phyloP scores from a whole-genome alignment of 2,888 invertebrate genomes.

The Rambutsinella grinnellia region DNA sequence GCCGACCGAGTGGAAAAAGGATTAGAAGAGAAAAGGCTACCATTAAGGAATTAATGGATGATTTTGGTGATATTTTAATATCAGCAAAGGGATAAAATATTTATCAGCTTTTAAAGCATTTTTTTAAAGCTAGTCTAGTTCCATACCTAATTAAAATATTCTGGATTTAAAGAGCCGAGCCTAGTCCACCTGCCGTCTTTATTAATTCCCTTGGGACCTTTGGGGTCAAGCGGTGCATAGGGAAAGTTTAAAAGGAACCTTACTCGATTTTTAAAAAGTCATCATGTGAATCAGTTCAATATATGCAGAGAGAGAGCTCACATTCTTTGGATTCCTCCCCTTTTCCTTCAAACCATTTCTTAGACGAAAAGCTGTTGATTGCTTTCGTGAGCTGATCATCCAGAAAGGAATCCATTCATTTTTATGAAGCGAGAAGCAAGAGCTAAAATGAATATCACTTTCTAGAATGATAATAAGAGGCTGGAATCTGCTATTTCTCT shows the following conservation, averaged over 20 bases:
- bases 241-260: not conserved
- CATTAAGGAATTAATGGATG: not conserved
- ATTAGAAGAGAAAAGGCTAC: not conserved
- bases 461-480: conserved; percentile 46
- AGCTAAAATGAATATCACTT: conserved; percentile 39
- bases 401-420: not conserved
- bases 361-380: not conserved
- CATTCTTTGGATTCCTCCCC: conserved; percentile 39
- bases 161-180: not conserved
- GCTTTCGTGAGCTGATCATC: not conserved
- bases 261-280: not conserved
- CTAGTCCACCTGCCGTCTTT: not conserved
- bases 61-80: not conserved
- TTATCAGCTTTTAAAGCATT: too few relatives aligned
- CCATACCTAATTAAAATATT: not conserved
- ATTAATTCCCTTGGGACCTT: not conserved
- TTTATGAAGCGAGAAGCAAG: not conserved
- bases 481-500: conserved; percentile 34
- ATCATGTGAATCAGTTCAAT: not conserved
- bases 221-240: conserved; percentile 6
- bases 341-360: not conserved
- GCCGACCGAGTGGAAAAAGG: not conserved
- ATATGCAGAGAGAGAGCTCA: not conserved
- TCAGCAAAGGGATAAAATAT: too few relatives aligned
- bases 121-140: too few relatives aligned